Conservation (phyloP, 53 echinoderm and acorn worm genomes). For the Temnopleurus reevesii region DNA sequence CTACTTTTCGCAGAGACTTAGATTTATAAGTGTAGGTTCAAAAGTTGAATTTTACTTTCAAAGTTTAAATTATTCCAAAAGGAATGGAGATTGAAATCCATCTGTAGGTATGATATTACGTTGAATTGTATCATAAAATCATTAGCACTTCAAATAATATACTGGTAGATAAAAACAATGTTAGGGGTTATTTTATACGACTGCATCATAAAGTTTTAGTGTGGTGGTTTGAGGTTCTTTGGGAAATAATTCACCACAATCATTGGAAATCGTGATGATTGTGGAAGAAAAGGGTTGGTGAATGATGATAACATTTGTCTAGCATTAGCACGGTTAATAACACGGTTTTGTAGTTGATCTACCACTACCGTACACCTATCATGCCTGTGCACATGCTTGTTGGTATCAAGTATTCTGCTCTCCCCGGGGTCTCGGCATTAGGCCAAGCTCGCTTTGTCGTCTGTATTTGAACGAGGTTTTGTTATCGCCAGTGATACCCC, state of each 20-base stretch:
- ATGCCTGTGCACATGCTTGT: conserved; percentile 6
- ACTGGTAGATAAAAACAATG: background rate
- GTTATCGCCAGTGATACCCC: conserved; percentile 53
- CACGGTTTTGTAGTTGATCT: conserved; percentile 30
- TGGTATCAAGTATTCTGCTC: conserved; percentile 24
- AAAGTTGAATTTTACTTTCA: background rate
- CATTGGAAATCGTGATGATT: background rate
- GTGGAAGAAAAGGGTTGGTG: conserved; percentile 19
- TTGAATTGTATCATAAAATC: background rate
- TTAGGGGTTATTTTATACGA: background rate
- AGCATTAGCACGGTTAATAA: conserved; percentile 37
- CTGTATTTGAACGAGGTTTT: conserved; percentile 53
- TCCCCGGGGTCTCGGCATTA: conserved; percentile 59
- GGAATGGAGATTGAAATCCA: background rate
- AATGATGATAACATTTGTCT: conserved; percentile 36
- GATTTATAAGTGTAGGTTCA: background rate
- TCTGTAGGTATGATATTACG: background rate
- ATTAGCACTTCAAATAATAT: background rate
- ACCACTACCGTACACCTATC: conserved; percentile 40
- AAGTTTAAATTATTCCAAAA: background rate
- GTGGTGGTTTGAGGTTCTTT: background rate
- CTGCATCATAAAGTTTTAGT: background rate
- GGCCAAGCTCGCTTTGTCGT: conserved; percentile 41
- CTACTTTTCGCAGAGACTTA: background rate
- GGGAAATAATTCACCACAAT: background rate